These are phyloP conservation scores for Villa cingulata DNA, from an alignment of 2,888 invertebrate species.

Conservation along the genomic window DNA sequence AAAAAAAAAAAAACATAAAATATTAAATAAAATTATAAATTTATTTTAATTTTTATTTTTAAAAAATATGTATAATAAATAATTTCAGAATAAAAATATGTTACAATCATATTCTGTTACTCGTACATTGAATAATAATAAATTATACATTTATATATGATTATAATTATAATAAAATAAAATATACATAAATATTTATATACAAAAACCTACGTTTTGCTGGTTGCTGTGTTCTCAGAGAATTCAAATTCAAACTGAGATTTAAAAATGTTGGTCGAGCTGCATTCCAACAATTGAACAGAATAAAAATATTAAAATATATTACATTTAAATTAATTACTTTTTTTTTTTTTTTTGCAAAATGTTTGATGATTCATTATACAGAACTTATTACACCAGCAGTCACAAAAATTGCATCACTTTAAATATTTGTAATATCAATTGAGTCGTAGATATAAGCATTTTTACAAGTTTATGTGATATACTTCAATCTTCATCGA, in stretches of 20 bases:
- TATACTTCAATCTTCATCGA: no score
- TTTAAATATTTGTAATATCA: no score
- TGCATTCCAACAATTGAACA: conserved; percentile 46
- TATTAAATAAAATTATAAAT: not conserved
- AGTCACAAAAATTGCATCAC: no score
- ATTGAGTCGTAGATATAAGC: no score
- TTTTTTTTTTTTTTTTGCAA: conserved; percentile 13
- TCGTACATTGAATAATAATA: not conserved
- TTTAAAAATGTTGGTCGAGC: conserved; percentile 97
- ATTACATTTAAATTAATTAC: conserved; percentile 13
- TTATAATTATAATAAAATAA: not conserved
- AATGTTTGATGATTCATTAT: no score
- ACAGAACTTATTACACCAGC: no score
- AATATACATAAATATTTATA: not conserved
- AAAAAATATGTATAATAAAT: no score
- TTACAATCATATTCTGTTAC: no score
- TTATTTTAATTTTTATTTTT: not conserved
- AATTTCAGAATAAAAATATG: no score
- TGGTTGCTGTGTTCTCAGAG: conserved; percentile 74
- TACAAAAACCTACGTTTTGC: conserved; percentile 68
- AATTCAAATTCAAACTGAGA: conserved; percentile 89
- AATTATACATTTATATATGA: not conserved
- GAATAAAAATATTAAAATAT: no score
- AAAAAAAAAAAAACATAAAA: not conserved
- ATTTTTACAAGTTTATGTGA: no score